Evolutionary conservation across 2,113 vertebrate genomes (phyloP).

Genomic region (Ammodramus savannarum): DNA sequence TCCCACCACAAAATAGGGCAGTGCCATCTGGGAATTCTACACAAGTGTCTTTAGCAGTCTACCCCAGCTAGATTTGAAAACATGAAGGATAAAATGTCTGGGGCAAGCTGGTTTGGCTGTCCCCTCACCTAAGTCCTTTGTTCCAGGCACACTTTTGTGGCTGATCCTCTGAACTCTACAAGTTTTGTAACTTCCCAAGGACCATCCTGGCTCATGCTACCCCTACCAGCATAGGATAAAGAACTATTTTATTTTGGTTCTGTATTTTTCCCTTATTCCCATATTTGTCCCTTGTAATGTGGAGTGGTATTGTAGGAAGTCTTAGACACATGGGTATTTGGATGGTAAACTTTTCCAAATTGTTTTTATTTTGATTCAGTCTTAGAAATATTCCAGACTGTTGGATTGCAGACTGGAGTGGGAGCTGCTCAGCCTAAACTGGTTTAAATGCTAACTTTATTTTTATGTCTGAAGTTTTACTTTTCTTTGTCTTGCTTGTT

Average conservation of each 20-base stretch:
- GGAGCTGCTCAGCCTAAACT: neutral
- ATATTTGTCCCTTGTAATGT: neutral
- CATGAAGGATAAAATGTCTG: neutral
- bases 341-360: neutral
- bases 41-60: neutral
- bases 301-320: neutral
- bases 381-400: neutral
- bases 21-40: neutral
- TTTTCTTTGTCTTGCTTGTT: neutral
- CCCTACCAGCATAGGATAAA: neutral
- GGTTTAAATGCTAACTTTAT: neutral
- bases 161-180: neutral
- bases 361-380: neutral
- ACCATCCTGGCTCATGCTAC: neutral
- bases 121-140: neutral
- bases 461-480: neutral
- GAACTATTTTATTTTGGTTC: neutral
- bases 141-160: neutral
- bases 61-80: neutral
- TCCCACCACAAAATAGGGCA: neutral
- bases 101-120: neutral
- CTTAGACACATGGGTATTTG: neutral
- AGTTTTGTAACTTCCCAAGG: neutral
- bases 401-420: neutral
- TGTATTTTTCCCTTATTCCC: neutral